Conservation (phyloP, 2,797 vertebrate species). For the Phrynocephalus guinanensis region DNA sequence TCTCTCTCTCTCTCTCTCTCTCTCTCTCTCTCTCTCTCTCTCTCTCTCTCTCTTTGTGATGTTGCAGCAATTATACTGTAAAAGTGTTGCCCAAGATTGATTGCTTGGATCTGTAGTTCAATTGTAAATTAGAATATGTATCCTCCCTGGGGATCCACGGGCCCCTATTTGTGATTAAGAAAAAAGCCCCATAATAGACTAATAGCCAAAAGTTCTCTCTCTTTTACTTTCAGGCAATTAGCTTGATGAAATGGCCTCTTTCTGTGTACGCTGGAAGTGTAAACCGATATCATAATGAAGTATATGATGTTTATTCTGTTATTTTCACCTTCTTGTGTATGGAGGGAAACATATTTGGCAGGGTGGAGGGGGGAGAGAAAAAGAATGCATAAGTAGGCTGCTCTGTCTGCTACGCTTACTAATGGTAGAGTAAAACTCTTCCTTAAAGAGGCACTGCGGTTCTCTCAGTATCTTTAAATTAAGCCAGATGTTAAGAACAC, state of each 20-base stretch:
- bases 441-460: conserved; percentile 76
- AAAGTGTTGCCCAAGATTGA: conserved; percentile 95
- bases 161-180: conserved; percentile 99
- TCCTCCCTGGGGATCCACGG: conserved; percentile 92
- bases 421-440: conserved; percentile 76
- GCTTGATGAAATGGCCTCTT: conserved; percentile 96
- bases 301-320: conserved; percentile 91
- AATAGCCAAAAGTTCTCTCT: conserved; percentile 94
- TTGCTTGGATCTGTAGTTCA: conserved; percentile 98
- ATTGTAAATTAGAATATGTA: conserved; percentile 99
- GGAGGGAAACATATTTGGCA: conserved; percentile 16
- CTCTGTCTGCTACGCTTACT: conserved; percentile 76
- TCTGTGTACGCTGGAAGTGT: conserved; percentile 89
- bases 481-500: conserved; percentile 32
- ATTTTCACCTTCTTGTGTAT: conserved; percentile 89
- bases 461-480: conserved; percentile 39
- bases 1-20: too few species aligned
- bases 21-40: conserved; percentile 54
- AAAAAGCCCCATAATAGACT: conserved; percentile 95
- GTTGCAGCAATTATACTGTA: conserved; percentile 95
- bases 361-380: neutral
- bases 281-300: conserved; percentile 94
- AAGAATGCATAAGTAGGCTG: conserved; percentile 78
- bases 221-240: conserved; percentile 97
- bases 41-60: conserved; percentile 82